Base-by-base conservation (phyloP, 2,888 invertebrate genomes). In the Cenopis cana region DNA sequence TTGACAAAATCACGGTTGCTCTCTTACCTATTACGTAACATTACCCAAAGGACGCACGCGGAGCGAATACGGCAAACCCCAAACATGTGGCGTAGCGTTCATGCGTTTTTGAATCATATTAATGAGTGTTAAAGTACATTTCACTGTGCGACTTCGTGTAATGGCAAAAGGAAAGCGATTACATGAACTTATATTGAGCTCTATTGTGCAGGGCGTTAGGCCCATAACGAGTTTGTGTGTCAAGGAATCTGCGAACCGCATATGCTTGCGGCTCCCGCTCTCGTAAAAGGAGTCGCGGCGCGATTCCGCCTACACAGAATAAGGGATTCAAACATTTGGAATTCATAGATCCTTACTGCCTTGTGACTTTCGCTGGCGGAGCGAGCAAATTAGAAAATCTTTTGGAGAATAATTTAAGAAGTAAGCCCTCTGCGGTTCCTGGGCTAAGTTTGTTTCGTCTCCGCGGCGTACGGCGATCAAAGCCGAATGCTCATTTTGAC, bases 351-450 rank as follows among this genome's bases (percentile, higher is more conserved):
- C 20, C 38, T 64, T 64, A 64, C 52, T 64, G 38, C 64, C 52
- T 64, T 64, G 18, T 38, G 52, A 50, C n/a, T 64, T 64, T 54
- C n/a, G 20, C n/a, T 36, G 62, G 36, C 49, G 84, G 86, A 80
- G 85, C 78, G 88, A 87, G 89, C 89, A 93, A 93, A 93, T 93
- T 93, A 93, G 88, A 91, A 91, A 93, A 93, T 93, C 93, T 93
- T 91, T 90, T 87, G 86, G 88, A 85, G 93, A 91, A 92, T 93
- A 89, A 92, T 91, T 92, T 91, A 90, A 89, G 90, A 86, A 88
- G 86, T 82, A 81, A 81, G 83, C 84, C 80, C 80, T 78, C 75
- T 77, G 82, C 79, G 83, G 85, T 84, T 81, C 72, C 76, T 54
- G 64, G 76, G 81, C 84, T 87, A 88, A 89, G 88, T 89, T 90